Percentiles rank a stretch among this genome's conserved stretches.
Evolutionary conservation across 2,888 invertebrate genomes (phyloP).

Genomic region (Gibbula magus): DNA sequence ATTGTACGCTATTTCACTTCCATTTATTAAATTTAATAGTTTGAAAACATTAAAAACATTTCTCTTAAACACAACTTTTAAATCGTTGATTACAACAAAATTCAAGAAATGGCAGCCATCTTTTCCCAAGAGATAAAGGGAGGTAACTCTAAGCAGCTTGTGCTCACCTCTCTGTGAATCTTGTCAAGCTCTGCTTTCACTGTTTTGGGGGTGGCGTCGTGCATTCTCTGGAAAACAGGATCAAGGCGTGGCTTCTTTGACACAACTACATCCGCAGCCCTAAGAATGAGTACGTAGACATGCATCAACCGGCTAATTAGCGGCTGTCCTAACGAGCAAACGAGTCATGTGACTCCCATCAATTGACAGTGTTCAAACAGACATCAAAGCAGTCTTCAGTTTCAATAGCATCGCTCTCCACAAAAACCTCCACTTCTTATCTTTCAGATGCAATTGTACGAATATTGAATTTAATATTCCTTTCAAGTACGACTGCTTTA

Average conservation of each 20-base stretch:
- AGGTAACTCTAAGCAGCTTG: neutral
- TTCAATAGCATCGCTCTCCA: neutral
- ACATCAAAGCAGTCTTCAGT: neutral
- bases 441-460: too few relatives aligned
- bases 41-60: too few relatives aligned
- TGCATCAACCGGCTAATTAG: constrained; percentile 16
- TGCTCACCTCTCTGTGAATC: constrained; percentile 38
- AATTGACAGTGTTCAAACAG: neutral
- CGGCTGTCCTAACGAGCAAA: neutral
- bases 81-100: too few relatives aligned
- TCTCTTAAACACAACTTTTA: too few relatives aligned
- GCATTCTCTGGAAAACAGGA: constrained; percentile 41
- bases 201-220: constrained; percentile 39
- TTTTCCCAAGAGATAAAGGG: neutral
- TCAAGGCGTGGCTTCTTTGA: constrained; percentile 44
- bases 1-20: too few relatives aligned
- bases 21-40: too few relatives aligned
- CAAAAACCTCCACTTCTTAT: neutral
- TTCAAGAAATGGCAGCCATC: too few relatives aligned
- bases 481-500: too few relatives aligned
- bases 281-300: constrained; percentile 25
- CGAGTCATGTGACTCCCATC: neutral
- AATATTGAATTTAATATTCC: too few relatives aligned
- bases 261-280: constrained; percentile 42
- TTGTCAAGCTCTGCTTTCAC: constrained; percentile 43